phyloP scores from a whole-genome alignment of 2,888 invertebrate species.

The Drosophila macrospina region DNA sequence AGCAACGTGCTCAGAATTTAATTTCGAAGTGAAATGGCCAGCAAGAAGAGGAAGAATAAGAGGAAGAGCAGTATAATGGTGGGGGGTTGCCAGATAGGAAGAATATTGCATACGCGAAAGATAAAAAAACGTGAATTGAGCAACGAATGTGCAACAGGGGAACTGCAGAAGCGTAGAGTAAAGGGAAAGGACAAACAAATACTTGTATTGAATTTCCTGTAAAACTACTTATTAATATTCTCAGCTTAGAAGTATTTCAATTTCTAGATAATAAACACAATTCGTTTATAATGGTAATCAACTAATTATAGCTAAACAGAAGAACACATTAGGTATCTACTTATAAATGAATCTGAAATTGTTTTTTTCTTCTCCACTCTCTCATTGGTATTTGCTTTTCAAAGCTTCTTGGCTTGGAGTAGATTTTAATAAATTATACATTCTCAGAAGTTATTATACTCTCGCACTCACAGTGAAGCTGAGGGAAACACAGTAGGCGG shows the following conservation, averaged over 20 bases:
- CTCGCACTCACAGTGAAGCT: not conserved
- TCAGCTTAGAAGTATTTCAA: too few relatives aligned
- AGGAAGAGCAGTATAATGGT: constrained; percentile 6
- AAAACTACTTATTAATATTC: too few relatives aligned
- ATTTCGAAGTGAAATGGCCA: constrained; percentile 69
- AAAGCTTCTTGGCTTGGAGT: too few relatives aligned
- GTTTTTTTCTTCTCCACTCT: not conserved
- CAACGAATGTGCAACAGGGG: constrained; percentile 35
- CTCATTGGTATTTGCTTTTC: not conserved
- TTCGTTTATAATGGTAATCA: too few relatives aligned
- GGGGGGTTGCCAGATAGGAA: not conserved
- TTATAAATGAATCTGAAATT: not conserved
- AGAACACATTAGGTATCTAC: not conserved
- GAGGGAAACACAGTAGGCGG: constrained; percentile 2
- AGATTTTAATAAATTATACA: constrained; percentile 17
- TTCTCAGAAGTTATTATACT: constrained; percentile 6
- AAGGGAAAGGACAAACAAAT: not conserved
- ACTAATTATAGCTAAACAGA: too few relatives aligned
- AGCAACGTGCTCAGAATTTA: constrained; percentile 75
- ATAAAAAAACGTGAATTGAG: constrained; percentile 34
- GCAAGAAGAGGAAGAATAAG: constrained; percentile 7
- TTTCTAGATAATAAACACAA: too few relatives aligned
- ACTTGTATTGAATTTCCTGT: not conserved
- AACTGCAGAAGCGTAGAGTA: constrained; percentile 11
- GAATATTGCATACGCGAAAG: constrained; percentile 65